A percentile compares a stretch with the other conserved stretches of the same genome.
phyloP scores from a whole-genome alignment of 2,113 vertebrate species.

The Datnioides undecimradiatus region DNA sequence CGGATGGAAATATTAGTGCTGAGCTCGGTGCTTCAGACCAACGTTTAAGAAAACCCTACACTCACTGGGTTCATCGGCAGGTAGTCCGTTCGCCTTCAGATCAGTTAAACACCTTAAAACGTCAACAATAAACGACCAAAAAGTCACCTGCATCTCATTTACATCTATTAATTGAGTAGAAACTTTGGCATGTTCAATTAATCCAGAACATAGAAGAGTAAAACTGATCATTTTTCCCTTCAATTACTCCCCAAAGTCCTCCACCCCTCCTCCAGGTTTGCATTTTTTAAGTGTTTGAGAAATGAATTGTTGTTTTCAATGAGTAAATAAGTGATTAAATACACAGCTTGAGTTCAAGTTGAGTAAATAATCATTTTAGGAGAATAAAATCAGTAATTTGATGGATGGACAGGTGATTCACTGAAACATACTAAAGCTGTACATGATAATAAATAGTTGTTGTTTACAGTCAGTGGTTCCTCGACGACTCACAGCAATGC shows the following conservation, averaged over 20 bases:
- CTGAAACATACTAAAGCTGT: too few species aligned
- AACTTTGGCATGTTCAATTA: too few species aligned
- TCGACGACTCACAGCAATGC: not conserved
- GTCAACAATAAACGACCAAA: too few species aligned
- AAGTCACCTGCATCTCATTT: too few species aligned
- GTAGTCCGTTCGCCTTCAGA: not conserved
- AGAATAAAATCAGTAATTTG: not conserved
- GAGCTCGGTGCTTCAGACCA: not conserved
- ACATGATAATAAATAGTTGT: too few species aligned
- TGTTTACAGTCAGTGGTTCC: not conserved
- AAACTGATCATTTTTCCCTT: too few species aligned
- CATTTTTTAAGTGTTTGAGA: not conserved
- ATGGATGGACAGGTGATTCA: not conserved
- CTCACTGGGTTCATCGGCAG: not conserved
- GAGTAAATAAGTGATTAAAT: not conserved
- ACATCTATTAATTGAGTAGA: too few species aligned
- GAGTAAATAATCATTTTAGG: not conserved
- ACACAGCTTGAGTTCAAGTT: not conserved
- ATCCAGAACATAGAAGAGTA: too few species aligned
- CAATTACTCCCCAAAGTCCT: too few species aligned
- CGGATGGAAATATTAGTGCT: conserved; percentile 7
- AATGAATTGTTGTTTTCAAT: not conserved
- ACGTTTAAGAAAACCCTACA: not conserved
- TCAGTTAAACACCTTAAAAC: not conserved
- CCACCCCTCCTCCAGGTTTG: too few species aligned